phyloP scores from a whole-genome alignment of 2,888 invertebrate species.

The Chalcis sispes region DNA sequence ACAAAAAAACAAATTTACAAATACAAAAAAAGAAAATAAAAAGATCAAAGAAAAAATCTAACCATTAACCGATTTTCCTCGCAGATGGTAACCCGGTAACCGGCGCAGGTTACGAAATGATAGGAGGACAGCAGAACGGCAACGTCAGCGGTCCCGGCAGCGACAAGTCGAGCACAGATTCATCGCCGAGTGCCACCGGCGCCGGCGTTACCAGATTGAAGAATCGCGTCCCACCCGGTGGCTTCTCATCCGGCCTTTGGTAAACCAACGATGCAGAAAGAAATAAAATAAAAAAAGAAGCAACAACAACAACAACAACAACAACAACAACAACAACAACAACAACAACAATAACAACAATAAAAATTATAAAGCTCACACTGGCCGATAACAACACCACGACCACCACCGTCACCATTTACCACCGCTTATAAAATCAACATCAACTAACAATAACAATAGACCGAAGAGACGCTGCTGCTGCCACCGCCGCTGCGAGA shows the following conservation, averaged over 20 bases:
- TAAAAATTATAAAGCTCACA: background rate
- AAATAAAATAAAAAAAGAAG: background rate
- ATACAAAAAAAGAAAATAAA: background rate
- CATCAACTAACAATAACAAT: background rate
- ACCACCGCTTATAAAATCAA: background rate
- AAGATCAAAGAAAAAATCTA: background rate
- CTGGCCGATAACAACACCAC: background rate
- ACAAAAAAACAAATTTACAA: background rate
- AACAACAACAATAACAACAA: background rate
- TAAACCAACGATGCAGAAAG: constrained; percentile 73
- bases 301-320: background rate
- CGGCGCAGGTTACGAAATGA: constrained; percentile 77
- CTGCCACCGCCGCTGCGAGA: too few relatives aligned
- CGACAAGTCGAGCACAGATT: constrained; percentile 70
- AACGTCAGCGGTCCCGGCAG: constrained; percentile 76
- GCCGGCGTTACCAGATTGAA: constrained; percentile 74
- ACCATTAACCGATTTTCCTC: constrained; percentile 8
- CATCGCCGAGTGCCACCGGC: constrained; percentile 63
- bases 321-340: background rate
- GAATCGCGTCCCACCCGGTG: constrained; percentile 83
- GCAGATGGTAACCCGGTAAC: constrained; percentile 79
- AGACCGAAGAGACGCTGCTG: too few relatives aligned
- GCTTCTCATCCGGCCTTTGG: constrained; percentile 84
- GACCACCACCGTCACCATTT: background rate
- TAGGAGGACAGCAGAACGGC: constrained; percentile 77